phyloP scores from a whole-genome alignment of 1,140 invertebrate genomes.

The Pomacea maculata region DNA sequence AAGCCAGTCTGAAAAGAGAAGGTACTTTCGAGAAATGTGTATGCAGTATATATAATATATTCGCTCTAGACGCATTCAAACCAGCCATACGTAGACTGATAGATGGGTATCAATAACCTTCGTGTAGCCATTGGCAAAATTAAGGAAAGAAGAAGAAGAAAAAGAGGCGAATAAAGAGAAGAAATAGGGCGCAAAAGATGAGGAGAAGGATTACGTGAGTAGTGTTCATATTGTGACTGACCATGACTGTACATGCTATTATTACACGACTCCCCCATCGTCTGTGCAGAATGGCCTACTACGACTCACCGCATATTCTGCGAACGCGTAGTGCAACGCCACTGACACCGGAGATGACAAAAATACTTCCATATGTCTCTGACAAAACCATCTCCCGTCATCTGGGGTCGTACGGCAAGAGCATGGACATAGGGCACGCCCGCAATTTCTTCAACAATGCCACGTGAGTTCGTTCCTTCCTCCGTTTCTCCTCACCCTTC shows the following conservation, averaged over 20 bases:
- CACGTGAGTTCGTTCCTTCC: constrained; percentile 42
- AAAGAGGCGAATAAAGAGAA: neutral
- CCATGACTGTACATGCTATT: neutral
- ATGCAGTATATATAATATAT: too few relatives aligned
- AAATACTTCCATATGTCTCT: constrained; percentile 56
- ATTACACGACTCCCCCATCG: too few relatives aligned
- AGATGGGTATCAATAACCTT: too few relatives aligned
- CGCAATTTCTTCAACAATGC: constrained; percentile 59
- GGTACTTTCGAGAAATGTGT: too few relatives aligned
- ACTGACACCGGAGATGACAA: constrained; percentile 55
- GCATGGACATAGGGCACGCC: constrained; percentile 55
- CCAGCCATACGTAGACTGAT: too few relatives aligned
- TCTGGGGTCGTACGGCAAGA: constrained; percentile 48
- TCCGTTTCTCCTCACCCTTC: neutral
- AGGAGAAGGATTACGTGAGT: neutral
- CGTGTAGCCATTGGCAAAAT: too few relatives aligned
- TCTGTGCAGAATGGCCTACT: constrained; percentile 46
- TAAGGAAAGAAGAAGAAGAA: neutral
- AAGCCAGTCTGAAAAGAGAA: too few relatives aligned
- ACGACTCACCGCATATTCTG: constrained; percentile 48
- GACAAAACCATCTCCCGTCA: constrained; percentile 57
- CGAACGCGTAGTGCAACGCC: constrained; percentile 58
- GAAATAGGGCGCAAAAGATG: neutral
- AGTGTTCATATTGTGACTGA: neutral
- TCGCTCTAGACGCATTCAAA: too few relatives aligned